Evolutionary conservation across 1,140 invertebrate genomes (phyloP), one percentile per base, ranked within the genome.

Genomic region (Drosophila nasuta): DNA sequence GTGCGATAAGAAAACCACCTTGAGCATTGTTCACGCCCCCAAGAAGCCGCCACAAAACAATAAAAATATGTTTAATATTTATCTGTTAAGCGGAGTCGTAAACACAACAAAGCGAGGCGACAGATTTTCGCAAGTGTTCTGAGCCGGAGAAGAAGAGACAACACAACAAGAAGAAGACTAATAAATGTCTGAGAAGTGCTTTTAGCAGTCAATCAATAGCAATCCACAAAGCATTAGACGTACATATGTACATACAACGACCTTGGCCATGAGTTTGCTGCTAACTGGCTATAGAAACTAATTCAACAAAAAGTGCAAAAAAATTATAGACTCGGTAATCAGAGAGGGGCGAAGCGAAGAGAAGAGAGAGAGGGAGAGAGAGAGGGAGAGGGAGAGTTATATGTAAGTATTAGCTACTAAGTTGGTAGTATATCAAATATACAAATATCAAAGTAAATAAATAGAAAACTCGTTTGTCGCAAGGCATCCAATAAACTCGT

Each of bases 261-360:
- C 83, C 83, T 88, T 88, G 83, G 69, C 83, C 83, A 82, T 88
- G 83, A 87, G 71, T 87, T 76, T 88, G 75, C 20, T 17, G 57
- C 48, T 72, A 25, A 25, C 20, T 25, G 20, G 20, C 20, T 3
- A 25, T 25, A 75, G 78, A 70, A 73, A 75, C 38, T 67, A 73
- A 77, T 68, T 64, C 68, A 68, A 64, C 35, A 51, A 41, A 13
- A 25, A 63, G 2, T 38, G 38, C 17, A 71, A 80, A 75, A 66
- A 33, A 33, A 33, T 1, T 33, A 33, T 33, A 33, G 30, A 60
- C 25, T 56, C 60, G 65, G 15, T 28, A 72, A 48, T 64, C 45
- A 20, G 30, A 13, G 35, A 28, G 10, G 38, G 60, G 17, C 20
- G 33, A 38, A 3, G 17, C 3, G 5, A 7, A 11, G 56, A 33